phyloP scores from a whole-genome alignment of 2,888 invertebrate species.

The Amiota minor region DNA sequence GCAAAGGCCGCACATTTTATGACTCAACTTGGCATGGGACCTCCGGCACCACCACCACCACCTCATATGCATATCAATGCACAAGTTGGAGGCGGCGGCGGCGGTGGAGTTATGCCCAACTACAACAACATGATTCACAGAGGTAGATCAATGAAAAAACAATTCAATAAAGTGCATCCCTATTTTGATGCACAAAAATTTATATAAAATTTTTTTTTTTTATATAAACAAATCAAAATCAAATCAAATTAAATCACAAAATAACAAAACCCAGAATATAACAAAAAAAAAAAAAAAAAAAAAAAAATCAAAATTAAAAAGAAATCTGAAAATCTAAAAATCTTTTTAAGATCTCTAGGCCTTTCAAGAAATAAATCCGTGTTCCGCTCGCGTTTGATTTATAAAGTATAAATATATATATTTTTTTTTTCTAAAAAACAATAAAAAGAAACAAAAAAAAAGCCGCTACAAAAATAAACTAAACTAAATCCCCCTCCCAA shows the following conservation, averaged over 20 bases:
- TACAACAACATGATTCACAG: conserved; percentile 73
- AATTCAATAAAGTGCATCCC: conserved; percentile 73
- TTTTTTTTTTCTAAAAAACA: too few relatives aligned
- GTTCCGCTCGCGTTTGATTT: too few relatives aligned
- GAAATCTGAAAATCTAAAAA: too few relatives aligned
- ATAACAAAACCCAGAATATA: too few relatives aligned
- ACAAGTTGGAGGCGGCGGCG: conserved; percentile 32
- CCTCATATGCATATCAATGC: conserved; percentile 54
- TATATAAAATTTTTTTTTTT: conserved; percentile 58
- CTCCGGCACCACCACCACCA: conserved; percentile 56
- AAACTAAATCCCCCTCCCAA: too few relatives aligned
- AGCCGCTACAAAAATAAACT: too few relatives aligned
- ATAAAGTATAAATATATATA: too few relatives aligned
- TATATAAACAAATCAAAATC: conserved; percentile 35
- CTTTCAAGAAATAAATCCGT: too few relatives aligned
- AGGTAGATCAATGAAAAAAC: conserved; percentile 73
- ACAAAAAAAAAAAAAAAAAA: conserved; percentile 30
- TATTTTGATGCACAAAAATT: conserved; percentile 72
- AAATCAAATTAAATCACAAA: too few relatives aligned
- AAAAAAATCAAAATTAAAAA: conserved; percentile 22
- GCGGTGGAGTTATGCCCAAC: conserved; percentile 51
- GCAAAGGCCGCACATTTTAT: conserved; percentile 72
- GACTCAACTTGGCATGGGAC: conserved; percentile 66
- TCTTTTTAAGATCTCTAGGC: too few relatives aligned
- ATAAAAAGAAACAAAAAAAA: too few relatives aligned